Percentiles rank a stretch among this genome's conserved stretches.
These are phyloP conservation scores for Dendronephthya gigantea DNA, from an alignment of 64 coral and sea anemone species.

Conservation along the genomic window DNA sequence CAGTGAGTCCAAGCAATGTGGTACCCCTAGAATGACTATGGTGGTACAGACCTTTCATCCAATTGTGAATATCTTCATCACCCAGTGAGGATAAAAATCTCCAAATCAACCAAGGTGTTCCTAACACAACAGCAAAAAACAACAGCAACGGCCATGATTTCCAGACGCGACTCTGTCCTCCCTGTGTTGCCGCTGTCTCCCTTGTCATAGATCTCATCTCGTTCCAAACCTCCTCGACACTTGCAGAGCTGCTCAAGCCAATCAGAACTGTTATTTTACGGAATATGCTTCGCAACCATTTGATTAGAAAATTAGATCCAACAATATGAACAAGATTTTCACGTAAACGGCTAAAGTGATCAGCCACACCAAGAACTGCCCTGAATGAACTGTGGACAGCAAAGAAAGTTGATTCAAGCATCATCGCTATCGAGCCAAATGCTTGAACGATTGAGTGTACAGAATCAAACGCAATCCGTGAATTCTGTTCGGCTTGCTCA, in stretches of 20 bases:
- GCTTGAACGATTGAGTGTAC: slow-evolving; percentile 93
- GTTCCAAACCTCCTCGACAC: slow-evolving; percentile 76
- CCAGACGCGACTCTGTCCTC: slow-evolving; percentile 28
- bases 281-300: slow-evolving; percentile 48
- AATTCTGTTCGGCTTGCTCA: slow-evolving; percentile 69
- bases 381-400: slow-evolving; percentile 77
- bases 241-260: slow-evolving; percentile 36
- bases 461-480: slow-evolving; percentile 84
- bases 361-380: slow-evolving; percentile 82
- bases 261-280: slow-evolving; percentile 58
- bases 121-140: slow-evolving; percentile 91
- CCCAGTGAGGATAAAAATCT: slow-evolving; percentile 60
- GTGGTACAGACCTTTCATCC: slow-evolving; percentile 58
- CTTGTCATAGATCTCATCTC: slow-evolving; percentile 14
- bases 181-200: neutral
- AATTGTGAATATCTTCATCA: slow-evolving; percentile 45
- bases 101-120: slow-evolving; percentile 77
- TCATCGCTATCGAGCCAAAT: slow-evolving; percentile 99
- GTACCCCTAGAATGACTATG: neutral
- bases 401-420: slow-evolving; percentile 97
- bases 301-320: slow-evolving; percentile 71
- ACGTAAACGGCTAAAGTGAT: slow-evolving; percentile 86
- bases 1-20: no score
- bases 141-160: slow-evolving; percentile 92
- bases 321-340: slow-evolving; percentile 57